Conservation (phyloP, 2,888 invertebrate species). For the Tinea pellionella region DNA sequence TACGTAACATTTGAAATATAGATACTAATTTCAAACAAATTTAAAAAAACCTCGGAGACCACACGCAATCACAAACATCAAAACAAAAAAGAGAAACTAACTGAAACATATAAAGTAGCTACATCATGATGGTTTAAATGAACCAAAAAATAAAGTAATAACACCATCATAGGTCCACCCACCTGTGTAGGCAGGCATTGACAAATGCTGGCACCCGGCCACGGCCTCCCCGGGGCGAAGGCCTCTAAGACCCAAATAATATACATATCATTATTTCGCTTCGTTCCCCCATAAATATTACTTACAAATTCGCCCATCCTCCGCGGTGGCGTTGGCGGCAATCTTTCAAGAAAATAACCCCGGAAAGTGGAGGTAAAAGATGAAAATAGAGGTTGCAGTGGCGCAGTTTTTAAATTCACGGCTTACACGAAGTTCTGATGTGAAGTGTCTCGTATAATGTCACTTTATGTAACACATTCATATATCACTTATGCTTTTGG, state of each 20-base stretch:
- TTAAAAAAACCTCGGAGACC: slow-evolving; percentile 21
- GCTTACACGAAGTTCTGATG: slow-evolving; percentile 9
- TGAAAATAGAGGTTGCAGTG: slow-evolving; percentile 1
- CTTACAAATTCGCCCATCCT: slow-evolving; percentile 43
- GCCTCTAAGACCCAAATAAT: slow-evolving; percentile 48
- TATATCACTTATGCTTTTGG: slow-evolving; percentile 2
- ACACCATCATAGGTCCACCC: slow-evolving; percentile 43
- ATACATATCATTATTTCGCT: slow-evolving; percentile 59
- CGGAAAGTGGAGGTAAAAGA: slow-evolving; percentile 21
- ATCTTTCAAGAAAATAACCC: slow-evolving; percentile 49
- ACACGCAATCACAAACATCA: slow-evolving; percentile 26
- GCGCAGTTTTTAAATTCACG: slow-evolving; percentile 9
- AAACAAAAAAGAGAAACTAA: slow-evolving; percentile 3
- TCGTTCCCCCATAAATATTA: slow-evolving; percentile 55
- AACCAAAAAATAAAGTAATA: slow-evolving; percentile 53
- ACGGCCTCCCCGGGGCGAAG: slow-evolving; percentile 25
- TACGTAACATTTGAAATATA: no score
- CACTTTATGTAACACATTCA: slow-evolving; percentile 9
- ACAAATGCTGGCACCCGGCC: slow-evolving; percentile 47
- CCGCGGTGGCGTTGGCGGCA: slow-evolving; percentile 33
- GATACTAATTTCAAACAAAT: no score
- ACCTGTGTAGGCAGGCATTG: slow-evolving; percentile 51
- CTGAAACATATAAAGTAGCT: slow-evolving; percentile 9
- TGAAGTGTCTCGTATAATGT: slow-evolving; percentile 7
- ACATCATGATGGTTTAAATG: slow-evolving; percentile 34